phyloP scores from a whole-genome alignment of 2,888 invertebrate genomes.

The Pomacea canaliculata region DNA sequence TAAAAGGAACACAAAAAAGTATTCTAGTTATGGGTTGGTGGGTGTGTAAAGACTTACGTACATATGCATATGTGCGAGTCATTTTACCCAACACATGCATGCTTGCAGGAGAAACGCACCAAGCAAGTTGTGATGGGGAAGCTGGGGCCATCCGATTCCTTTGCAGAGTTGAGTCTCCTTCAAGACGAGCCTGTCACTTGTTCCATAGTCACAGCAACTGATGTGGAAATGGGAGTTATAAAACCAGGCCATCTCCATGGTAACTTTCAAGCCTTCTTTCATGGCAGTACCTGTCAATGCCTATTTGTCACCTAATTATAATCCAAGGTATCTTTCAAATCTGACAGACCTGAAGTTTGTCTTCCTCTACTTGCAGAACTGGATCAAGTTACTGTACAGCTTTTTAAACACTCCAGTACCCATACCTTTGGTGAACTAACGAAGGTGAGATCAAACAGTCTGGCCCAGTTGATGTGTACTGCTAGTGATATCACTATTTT shows the following conservation, averaged over 20 bases:
- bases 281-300: not conserved
- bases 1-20: no score
- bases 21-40: no score
- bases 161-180: constrained; percentile 66
- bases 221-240: constrained; percentile 61
- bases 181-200: constrained; percentile 65
- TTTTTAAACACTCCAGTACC: constrained; percentile 65
- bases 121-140: constrained; percentile 68
- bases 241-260: constrained; percentile 59
- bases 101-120: constrained; percentile 45
- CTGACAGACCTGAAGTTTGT: not conserved
- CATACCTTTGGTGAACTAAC: constrained; percentile 64
- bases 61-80: no score
- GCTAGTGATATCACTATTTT: no score
- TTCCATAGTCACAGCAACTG: constrained; percentile 63
- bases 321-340: not conserved
- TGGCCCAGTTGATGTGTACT: no score
- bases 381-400: constrained; percentile 64
- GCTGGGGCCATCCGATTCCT: constrained; percentile 59
- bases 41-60: no score
- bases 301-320: not conserved
- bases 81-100: no score
- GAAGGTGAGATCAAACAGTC: constrained; percentile 47
- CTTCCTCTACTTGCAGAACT: constrained; percentile 48
- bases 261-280: constrained; percentile 30